Evolutionary conservation across 2,888 invertebrate species (phyloP).

Genomic region (Tanaodytes sp.): DNA sequence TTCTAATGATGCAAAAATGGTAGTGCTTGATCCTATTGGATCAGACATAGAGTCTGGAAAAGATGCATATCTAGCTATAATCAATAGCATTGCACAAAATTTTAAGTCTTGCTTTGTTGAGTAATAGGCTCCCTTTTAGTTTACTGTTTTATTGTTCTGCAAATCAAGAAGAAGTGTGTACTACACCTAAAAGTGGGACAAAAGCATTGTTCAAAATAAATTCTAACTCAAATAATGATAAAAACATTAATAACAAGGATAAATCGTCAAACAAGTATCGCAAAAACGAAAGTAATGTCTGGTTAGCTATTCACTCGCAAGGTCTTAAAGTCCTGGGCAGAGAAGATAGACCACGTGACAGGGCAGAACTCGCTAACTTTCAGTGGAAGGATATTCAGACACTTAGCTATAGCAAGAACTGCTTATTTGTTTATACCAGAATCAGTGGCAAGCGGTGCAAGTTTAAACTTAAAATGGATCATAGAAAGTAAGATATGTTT

Average conservation of each 20-base stretch:
- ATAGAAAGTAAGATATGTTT: slow-evolving; percentile 80
- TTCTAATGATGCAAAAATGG: slow-evolving; percentile 29
- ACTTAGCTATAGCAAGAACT: slow-evolving; percentile 83
- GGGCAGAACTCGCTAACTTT: slow-evolving; percentile 71
- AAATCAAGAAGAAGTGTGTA: slow-evolving; percentile 51
- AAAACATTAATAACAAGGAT: slow-evolving; percentile 58
- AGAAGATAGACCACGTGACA: slow-evolving; percentile 66
- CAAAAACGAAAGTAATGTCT: slow-evolving; percentile 70
- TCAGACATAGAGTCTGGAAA: slow-evolving; percentile 27
- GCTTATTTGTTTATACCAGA: slow-evolving; percentile 76
- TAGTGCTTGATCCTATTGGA: slow-evolving; percentile 27
- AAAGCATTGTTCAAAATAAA: slow-evolving; percentile 31
- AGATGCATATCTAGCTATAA: slow-evolving; percentile 29
- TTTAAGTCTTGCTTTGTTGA: slow-evolving; percentile 26
- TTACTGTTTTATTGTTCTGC: slow-evolving; percentile 25
- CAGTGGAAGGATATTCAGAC: slow-evolving; percentile 85
- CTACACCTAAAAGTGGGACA: slow-evolving; percentile 33
- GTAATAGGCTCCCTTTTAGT: slow-evolving; percentile 21
- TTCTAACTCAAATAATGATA: slow-evolving; percentile 58
- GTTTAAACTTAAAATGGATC: slow-evolving; percentile 83
- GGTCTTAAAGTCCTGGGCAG: slow-evolving; percentile 71
- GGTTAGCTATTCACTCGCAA: slow-evolving; percentile 72
- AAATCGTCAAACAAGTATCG: slow-evolving; percentile 59
- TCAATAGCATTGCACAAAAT: slow-evolving; percentile 30
- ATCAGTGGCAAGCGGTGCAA: slow-evolving; percentile 78